Evolutionary conservation across 2,113 vertebrate genomes (phyloP), one percentile per base, ranked within the genome.

Genomic region (Gallinago jamesoni): DNA sequence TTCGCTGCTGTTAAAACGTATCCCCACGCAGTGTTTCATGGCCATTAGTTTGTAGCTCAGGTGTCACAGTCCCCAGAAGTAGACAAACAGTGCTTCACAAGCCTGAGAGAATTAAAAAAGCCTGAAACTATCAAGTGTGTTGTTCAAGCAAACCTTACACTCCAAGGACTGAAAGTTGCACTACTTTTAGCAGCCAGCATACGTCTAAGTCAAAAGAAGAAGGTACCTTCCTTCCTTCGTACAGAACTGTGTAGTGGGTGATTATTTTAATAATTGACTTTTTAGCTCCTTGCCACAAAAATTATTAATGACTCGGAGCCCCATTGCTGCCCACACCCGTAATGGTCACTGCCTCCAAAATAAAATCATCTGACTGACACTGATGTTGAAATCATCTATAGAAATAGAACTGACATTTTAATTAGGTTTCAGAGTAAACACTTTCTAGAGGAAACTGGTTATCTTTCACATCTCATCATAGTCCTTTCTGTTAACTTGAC

Each of bases 391-490:
- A 87, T 73, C 35, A 82, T 87, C 62, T 75, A 72, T 15, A 91
- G 69, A 90, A 92, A 89, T n/a, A 85, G 69, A 94, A 82, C 45
- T 55, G 57, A 89, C 62, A 67, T 85, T 92, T 93, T 90, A 95
- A 93, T 94, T 93, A 87, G 69, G 56, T 84, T 94, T 93, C 62
- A 85, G 70, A 84, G 50, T 87, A 94, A 94, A 95, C 70, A 87
- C 28, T 87, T 87, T 75, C 77, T 76, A 76, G 37, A 92, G 41
- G 62, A 95, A 87, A 91, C 87, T 28, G 20, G 33, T 27, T 87
- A 62, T 87, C 66, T 79, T 96, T 89, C 66, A 80, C n/a, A 75
- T 96, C 86, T 93, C 88, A 89, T 92, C 79, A 82, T 48, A 67
- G 37, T 64, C 47, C 30, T 89, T 43, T 28, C 80, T 89, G 69